Base-by-base conservation (phyloP, 2,797 vertebrate species). In the Siniperca undulata region DNA sequence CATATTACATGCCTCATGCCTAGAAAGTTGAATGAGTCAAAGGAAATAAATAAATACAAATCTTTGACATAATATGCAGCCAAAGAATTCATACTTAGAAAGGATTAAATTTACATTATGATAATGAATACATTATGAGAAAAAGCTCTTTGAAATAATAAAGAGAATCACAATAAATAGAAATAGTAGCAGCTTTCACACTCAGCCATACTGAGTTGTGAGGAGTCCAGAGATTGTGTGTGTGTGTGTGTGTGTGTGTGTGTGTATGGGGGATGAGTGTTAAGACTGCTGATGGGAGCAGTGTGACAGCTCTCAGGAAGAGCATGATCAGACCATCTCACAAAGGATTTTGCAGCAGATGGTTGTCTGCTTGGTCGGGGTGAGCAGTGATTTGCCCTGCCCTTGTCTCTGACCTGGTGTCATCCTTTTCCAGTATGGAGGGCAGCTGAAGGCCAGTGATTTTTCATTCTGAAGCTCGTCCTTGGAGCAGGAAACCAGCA, bases 321-420 rank as follows among this genome's bases (percentile, higher is more conserved):
- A 74, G 70, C 67, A 78, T 55, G 53, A 50, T 74, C 24, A 6
- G 60, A 88, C 30, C 74, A 61, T 81, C 75, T 87, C 85, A 56
- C 79, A 40, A 66, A 75, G 78, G 70, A 84, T 86, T 90, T 91
- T 75, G 73, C 80, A 83, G 91, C 92, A 93, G 93, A 93, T 92
- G 90, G 91, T 90, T 87, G 82, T 87, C 83, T 89, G 83, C 79
- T 61, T 70, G 74, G 69, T 74, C 5, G 46, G 74, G 82, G 17
- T 69, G 79, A 75, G 42, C 38, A 2, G 68, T 65, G 46, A 81
- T 80, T 75, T 80, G 58, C 20, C 48, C 83, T 75, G 85, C 83
- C 86, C 90, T 87, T 78, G 87, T 86, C 62, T 89, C 73, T 90
- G 88, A 92, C 92, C 91, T 50, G 64, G 66, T 88, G 89, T 92